Percentiles rank a stretch among this genome's conserved stretches.
Evolutionary conservation across 2,888 invertebrate species (phyloP).

Genomic region (Plebejus anna): DNA sequence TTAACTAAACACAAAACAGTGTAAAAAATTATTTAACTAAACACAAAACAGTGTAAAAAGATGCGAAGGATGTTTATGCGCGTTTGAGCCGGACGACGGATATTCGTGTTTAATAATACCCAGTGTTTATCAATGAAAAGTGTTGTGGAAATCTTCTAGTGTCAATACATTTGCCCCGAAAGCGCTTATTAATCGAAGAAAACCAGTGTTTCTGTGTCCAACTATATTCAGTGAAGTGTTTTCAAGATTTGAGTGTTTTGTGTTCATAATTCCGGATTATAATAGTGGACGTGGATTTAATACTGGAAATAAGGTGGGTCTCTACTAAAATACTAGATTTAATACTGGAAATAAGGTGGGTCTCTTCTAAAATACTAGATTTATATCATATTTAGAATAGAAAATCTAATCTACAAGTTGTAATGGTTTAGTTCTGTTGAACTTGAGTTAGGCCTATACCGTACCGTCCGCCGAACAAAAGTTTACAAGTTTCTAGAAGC

Average conservation of each 20-base stretch:
- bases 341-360: slow-evolving; percentile 58
- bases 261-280: slow-evolving; percentile 57
- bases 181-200: slow-evolving; percentile 5
- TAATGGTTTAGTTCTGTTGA: not conserved
- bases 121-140: slow-evolving; percentile 29
- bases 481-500: not conserved
- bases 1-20: not conserved
- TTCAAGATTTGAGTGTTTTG: slow-evolving; percentile 34
- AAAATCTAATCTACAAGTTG: not conserved
- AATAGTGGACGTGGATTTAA: slow-evolving; percentile 55
- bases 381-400: not conserved
- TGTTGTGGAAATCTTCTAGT: slow-evolving; percentile 25
- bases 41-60: slow-evolving; percentile 9
- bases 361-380: not conserved
- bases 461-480: slow-evolving; percentile 42
- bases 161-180: not conserved
- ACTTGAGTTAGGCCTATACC: slow-evolving; percentile 50
- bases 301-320: slow-evolving; percentile 58
- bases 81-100: slow-evolving; percentile 6
- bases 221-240: slow-evolving; percentile 21
- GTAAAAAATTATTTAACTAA: not conserved
- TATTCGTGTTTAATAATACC: slow-evolving; percentile 27
- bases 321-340: not conserved
- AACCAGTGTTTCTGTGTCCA: slow-evolving; percentile 17
- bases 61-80: slow-evolving; percentile 5